Conservation (phyloP, 2,888 invertebrate species). For the Argyresthia goedartella region DNA sequence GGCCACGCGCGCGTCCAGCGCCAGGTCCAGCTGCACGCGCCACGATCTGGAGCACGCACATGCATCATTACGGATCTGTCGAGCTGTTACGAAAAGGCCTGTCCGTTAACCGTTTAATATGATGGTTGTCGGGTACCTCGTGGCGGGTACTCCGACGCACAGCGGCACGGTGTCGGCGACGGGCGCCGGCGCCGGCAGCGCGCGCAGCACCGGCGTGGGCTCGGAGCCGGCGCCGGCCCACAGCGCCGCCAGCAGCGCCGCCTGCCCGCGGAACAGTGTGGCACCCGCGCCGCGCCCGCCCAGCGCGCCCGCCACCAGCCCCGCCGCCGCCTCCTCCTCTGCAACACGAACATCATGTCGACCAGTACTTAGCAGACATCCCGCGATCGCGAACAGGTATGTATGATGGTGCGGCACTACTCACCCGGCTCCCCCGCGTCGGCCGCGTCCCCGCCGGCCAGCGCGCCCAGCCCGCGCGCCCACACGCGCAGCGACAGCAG, state of each 20-base stretch:
- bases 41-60: no score
- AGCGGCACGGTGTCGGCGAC: constrained; percentile 10
- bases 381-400: no score
- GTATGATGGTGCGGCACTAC: no score
- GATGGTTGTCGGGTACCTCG: no score
- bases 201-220: constrained; percentile 39
- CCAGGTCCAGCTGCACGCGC: constrained; percentile 11
- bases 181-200: constrained; percentile 11
- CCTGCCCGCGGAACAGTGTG: constrained; percentile 20
- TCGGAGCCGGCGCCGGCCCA: constrained; percentile 46
- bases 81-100: no score
- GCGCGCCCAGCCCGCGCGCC: constrained; percentile 12
- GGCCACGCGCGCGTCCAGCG: constrained; percentile 15
- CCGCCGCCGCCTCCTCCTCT: constrained; percentile 10
- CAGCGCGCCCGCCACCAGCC: constrained; percentile 15
- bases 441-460: constrained; percentile 7
- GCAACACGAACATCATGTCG: no score
- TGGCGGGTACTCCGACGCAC: constrained; percentile 5
- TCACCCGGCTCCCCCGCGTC: no score
- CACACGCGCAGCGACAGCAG: constrained; percentile 7
- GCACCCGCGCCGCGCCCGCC: constrained; percentile 15
- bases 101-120: no score
- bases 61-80: no score
- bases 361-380: no score
- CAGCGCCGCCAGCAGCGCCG: constrained; percentile 45